phyloP scores from a whole-genome alignment of 2,888 invertebrate species.

The Ophonus ardosiacus region DNA sequence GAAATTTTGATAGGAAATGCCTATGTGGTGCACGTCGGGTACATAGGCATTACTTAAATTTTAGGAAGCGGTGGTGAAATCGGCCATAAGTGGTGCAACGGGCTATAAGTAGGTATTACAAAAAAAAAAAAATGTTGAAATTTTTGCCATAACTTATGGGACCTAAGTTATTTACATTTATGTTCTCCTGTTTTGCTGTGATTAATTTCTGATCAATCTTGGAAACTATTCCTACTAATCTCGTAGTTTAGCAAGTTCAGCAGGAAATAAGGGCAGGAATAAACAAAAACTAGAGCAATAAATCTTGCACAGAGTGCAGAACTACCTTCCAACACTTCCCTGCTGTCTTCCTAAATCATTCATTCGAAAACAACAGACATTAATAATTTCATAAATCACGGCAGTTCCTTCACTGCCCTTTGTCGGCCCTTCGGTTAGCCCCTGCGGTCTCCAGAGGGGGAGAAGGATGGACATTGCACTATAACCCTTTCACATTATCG shows the following conservation, averaged over 20 bases:
- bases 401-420: conserved; percentile 24
- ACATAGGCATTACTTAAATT: no score
- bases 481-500: conserved; percentile 28
- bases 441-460: not conserved
- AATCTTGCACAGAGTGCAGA: not conserved
- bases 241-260: conserved; percentile 14
- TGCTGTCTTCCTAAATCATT: conserved; percentile 34
- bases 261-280: conserved; percentile 11
- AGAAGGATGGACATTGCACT: not conserved
- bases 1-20: no score
- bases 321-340: conserved; percentile 22
- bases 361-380: conserved; percentile 43
- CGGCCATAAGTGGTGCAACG: no score
- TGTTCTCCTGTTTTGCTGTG: not conserved
- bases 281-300: conserved; percentile 39
- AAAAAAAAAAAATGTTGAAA: no score
- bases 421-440: not conserved
- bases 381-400: conserved; percentile 46
- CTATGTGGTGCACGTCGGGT: no score
- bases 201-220: not conserved
- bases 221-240: not conserved
- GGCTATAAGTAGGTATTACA: no score
- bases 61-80: no score
- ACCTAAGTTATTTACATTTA: no score
- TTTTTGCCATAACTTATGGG: no score